Percentiles rank a stretch among this genome's conserved stretches.
Evolutionary conservation across 2,797 vertebrate species (phyloP).

Genomic region (Denticeps clupeoides): DNA sequence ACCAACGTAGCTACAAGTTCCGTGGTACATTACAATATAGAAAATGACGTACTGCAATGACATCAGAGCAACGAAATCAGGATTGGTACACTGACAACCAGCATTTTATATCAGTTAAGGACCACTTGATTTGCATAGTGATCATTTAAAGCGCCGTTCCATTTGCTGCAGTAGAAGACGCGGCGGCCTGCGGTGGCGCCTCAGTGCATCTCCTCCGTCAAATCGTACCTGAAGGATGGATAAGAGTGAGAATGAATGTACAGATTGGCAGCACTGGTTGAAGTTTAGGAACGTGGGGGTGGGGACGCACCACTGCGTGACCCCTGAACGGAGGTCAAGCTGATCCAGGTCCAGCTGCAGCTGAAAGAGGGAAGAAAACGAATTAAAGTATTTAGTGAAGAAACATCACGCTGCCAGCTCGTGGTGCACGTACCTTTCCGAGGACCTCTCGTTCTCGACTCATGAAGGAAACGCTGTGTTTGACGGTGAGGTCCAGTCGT

Average conservation of each 20-base stretch:
- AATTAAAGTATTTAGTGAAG: not conserved
- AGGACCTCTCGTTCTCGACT: conserved; percentile 78
- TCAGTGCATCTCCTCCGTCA: conserved; percentile 56
- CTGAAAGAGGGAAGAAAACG: conserved; percentile 40
- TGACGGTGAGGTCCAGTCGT: conserved; percentile 75
- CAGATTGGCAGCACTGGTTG: not conserved
- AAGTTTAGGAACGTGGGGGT: not conserved
- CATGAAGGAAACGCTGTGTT: conserved; percentile 81
- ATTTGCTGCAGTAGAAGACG: too few relatives aligned
- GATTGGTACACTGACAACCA: too few relatives aligned
- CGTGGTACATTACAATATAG: too few relatives aligned
- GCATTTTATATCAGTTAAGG: too few relatives aligned
- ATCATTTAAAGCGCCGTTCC: too few relatives aligned
- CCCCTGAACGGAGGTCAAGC: conserved; percentile 66
- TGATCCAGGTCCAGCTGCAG: conserved; percentile 72
- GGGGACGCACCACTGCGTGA: conserved; percentile 68
- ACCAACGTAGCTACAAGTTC: too few relatives aligned
- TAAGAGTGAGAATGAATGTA: not conserved
- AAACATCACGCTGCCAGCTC: not conserved
- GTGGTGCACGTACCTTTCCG: conserved; percentile 63
- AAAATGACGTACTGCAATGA: too few relatives aligned
- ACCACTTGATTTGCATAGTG: too few relatives aligned
- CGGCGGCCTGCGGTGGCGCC: too few relatives aligned
- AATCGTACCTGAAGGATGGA: conserved; percentile 61
- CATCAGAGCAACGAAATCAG: too few relatives aligned